These are phyloP conservation scores for Setophaga kirtlandii DNA, from an alignment of 2,113 vertebrate genomes.

Conservation along the genomic window DNA sequence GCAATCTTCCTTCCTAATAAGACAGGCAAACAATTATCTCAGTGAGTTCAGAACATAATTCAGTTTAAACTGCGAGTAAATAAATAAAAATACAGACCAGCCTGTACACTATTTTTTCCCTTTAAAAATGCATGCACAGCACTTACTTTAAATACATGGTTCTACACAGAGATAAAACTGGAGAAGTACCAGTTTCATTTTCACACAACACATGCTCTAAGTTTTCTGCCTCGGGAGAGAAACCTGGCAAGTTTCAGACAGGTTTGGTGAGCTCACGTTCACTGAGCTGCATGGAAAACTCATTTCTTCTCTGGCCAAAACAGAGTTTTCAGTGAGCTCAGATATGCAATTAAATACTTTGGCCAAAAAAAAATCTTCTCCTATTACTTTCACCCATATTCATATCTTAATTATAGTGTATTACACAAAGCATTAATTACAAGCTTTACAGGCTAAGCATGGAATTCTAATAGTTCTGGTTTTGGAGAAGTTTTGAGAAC, in stretches of 20 bases:
- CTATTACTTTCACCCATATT: neutral
- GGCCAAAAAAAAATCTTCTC: neutral
- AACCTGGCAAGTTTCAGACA: neutral
- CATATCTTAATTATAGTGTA: neutral
- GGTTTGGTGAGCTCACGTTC: neutral
- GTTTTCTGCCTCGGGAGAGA: neutral
- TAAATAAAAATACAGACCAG: neutral
- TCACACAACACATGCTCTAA: neutral
- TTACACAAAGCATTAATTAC: neutral
- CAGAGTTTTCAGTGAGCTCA: neutral
- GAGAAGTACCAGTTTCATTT: neutral
- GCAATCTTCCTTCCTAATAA: slow-evolving; percentile 91
- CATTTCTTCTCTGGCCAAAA: neutral
- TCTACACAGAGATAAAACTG: neutral
- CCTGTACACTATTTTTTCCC: neutral
- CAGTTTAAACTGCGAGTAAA: neutral
- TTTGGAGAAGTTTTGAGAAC: neutral
- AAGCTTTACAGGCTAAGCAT: neutral
- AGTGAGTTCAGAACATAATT: neutral
- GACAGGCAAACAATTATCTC: slow-evolving; percentile 3
- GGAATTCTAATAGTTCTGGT: neutral
- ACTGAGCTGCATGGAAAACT: neutral
- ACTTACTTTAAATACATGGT: neutral
- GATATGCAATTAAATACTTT: neutral
- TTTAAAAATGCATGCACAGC: neutral